These are phyloP conservation scores for Holothuria glaberrima DNA, from an alignment of 35 echinoderm and acorn worm genomes.

Conservation along the genomic window DNA sequence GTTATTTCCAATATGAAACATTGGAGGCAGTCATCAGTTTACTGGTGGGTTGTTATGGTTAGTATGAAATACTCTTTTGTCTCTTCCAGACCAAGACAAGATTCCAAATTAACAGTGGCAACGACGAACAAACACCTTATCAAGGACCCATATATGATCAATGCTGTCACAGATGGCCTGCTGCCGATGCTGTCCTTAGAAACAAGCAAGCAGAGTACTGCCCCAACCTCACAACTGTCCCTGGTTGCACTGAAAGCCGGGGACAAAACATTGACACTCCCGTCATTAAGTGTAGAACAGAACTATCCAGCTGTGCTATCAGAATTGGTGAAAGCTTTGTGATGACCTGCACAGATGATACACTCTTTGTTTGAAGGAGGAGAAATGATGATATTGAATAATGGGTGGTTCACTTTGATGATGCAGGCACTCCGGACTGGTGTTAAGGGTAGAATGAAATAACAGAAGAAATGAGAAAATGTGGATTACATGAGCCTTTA, in stretches of 20 bases:
- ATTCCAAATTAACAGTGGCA: conserved; percentile 26
- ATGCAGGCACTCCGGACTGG: too few relatives aligned
- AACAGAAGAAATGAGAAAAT: too few relatives aligned
- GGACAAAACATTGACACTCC: conserved; percentile 82
- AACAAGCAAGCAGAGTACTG: conserved; percentile 73
- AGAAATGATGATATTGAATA: too few relatives aligned
- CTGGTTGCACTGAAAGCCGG: conserved; percentile 80
- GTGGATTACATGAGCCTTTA: too few relatives aligned
- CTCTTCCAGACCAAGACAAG: conserved; percentile 36
- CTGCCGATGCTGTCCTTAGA: conserved; percentile 89
- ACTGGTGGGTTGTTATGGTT: too few relatives aligned
- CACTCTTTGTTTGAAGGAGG: too few relatives aligned
- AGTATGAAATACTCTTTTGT: neutral
- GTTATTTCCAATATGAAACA: too few relatives aligned
- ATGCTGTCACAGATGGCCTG: conserved; percentile 82
- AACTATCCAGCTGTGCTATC: conserved; percentile 94
- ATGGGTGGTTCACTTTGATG: too few relatives aligned
- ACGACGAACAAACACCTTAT: conserved; percentile 66
- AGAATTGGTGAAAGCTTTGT: conserved; percentile 97
- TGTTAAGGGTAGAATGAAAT: too few relatives aligned
- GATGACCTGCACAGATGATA: neutral
- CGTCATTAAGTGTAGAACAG: conserved; percentile 92
- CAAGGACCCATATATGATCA: conserved; percentile 89
- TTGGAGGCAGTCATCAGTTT: too few relatives aligned
- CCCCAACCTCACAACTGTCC: conserved; percentile 82